Percentiles rank a stretch among this genome's conserved stretches.
Evolutionary conservation across 2,113 vertebrate genomes (phyloP).

Genomic region (Diglossa brunneiventris): DNA sequence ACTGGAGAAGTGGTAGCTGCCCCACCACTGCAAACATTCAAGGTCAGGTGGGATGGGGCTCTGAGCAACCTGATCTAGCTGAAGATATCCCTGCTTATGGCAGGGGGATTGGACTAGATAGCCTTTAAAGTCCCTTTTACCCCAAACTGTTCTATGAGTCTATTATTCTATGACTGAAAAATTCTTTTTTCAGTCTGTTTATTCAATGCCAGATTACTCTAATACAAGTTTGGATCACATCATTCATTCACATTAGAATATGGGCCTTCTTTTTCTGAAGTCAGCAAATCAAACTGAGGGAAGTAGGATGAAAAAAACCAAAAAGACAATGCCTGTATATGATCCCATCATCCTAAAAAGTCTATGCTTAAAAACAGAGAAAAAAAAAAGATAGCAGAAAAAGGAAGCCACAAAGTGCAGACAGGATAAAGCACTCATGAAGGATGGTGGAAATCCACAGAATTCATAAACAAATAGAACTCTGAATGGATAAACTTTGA

Average conservation of each 20-base stretch:
- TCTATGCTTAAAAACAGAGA: background rate
- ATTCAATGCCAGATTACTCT: background rate
- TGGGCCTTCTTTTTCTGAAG: background rate
- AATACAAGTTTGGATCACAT: background rate
- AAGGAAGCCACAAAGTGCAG: background rate
- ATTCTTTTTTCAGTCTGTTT: background rate
- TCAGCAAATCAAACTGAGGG: background rate
- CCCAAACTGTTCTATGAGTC: background rate
- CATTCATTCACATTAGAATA: background rate
- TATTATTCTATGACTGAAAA: background rate
- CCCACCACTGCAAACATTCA: background rate
- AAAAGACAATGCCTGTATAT: background rate
- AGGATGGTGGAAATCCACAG: background rate
- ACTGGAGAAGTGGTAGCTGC: background rate
- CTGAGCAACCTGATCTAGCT: background rate
- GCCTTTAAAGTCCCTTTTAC: background rate
- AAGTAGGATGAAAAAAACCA: background rate
- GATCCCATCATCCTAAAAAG: background rate
- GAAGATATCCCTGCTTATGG: background rate
- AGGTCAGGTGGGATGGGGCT: background rate
- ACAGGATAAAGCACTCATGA: background rate
- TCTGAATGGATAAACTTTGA: background rate
- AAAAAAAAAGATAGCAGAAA: background rate
- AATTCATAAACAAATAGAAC: background rate
- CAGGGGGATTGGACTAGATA: background rate